Evolutionary conservation across 2,797 vertebrate species (phyloP).

Genomic region (Semotilus atromaculatus): DNA sequence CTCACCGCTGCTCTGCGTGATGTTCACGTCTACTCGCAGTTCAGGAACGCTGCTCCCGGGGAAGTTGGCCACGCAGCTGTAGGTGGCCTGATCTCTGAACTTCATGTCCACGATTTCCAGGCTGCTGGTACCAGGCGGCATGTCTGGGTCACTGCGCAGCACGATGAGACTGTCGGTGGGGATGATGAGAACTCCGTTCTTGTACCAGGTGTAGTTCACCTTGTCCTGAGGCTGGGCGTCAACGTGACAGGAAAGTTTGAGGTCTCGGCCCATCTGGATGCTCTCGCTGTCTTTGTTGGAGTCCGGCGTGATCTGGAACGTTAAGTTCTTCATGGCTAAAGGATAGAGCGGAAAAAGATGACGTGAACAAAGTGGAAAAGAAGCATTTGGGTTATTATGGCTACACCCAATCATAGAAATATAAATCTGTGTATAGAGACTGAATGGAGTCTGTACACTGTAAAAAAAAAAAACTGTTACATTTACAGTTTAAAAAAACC

Average conservation of each 20-base stretch:
- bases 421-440: background rate
- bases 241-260: constrained; percentile 96
- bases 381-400: background rate
- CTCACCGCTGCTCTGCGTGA: constrained; percentile 96
- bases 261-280: constrained; percentile 95
- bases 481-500: too few relatives aligned
- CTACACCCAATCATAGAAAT: background rate
- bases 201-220: constrained; percentile 97
- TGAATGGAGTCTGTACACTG: too few relatives aligned
- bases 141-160: constrained; percentile 92
- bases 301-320: constrained; percentile 97
- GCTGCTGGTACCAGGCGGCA: constrained; percentile 92
- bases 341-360: constrained; percentile 3
- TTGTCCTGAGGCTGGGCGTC: constrained; percentile 97
- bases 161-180: constrained; percentile 89
- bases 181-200: constrained; percentile 86
- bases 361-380: background rate
- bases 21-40: constrained; percentile 94
- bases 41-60: constrained; percentile 87
- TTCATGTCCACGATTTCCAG: constrained; percentile 96
- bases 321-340: constrained; percentile 92
- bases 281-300: constrained; percentile 97
- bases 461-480: too few relatives aligned
- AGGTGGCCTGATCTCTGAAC: constrained; percentile 95
- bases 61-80: constrained; percentile 91